A percentile compares a stretch with the other conserved stretches of the same genome.
Evolutionary conservation across 2,888 invertebrate genomes (phyloP).

Genomic region (Macropis europaea): DNA sequence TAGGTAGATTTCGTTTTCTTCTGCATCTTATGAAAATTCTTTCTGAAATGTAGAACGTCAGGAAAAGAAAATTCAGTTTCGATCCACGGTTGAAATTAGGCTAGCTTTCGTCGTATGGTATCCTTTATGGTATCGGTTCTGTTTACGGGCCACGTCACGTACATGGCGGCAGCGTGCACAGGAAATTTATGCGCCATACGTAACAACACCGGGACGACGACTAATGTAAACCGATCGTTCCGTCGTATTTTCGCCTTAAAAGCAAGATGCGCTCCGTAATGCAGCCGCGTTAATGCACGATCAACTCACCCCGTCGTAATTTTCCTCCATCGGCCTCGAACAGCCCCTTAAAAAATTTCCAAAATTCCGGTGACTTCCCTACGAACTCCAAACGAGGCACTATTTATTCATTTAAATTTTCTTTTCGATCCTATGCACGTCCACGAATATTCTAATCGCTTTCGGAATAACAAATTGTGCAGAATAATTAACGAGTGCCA

Average conservation of each 20-base stretch:
- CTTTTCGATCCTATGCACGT: too few species aligned
- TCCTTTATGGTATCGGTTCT: conserved; percentile 15
- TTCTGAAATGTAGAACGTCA: not conserved
- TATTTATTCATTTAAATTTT: too few species aligned
- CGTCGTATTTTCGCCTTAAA: conserved; percentile 53
- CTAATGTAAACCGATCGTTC: conserved; percentile 58
- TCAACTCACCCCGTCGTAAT: conserved; percentile 25
- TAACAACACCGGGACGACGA: conserved; percentile 9
- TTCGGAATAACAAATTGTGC: too few species aligned
- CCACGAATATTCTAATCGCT: too few species aligned
- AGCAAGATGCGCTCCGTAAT: conserved; percentile 35
- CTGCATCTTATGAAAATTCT: not conserved
- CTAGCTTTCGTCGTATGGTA: not conserved
- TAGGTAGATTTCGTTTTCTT: too few species aligned
- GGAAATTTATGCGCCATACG: conserved; percentile 43
- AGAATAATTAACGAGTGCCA: too few species aligned
- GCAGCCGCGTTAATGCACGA: conserved; percentile 44
- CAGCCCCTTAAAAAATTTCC: too few species aligned
- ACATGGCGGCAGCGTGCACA: not conserved
- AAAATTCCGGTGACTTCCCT: not conserved
- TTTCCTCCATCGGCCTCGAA: conserved; percentile 10
- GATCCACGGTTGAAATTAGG: conserved; percentile 12
- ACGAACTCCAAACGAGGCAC: not conserved
- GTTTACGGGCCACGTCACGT: conserved; percentile 31
- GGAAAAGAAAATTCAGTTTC: not conserved